phyloP scores from a whole-genome alignment of 2,113 vertebrate genomes.

The Hyaena hyaena region DNA sequence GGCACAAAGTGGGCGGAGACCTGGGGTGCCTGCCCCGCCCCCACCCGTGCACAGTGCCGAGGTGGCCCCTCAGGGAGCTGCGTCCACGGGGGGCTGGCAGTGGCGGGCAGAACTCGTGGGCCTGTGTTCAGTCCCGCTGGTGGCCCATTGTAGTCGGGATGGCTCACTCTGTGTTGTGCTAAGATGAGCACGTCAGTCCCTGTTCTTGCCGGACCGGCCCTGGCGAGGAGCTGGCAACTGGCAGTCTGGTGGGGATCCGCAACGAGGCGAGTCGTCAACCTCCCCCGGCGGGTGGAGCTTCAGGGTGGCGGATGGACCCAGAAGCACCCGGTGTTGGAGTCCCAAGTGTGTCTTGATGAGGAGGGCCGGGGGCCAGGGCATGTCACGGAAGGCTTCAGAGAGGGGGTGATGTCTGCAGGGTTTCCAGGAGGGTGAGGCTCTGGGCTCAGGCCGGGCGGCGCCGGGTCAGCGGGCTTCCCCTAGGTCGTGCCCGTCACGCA shows the following conservation, averaged over 20 bases:
- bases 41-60: neutral
- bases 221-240: neutral
- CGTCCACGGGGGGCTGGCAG: neutral
- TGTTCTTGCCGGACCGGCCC: neutral
- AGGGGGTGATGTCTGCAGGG: no score
- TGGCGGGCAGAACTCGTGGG: neutral
- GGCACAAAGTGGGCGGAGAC: neutral
- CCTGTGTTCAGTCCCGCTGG: neutral
- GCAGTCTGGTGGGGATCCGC: neutral
- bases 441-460: neutral
- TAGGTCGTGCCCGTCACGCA: neutral
- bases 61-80: neutral
- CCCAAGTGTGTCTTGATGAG: neutral
- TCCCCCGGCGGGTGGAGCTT: neutral
- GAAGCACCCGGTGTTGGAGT: rapidly evolving
- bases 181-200: neutral
- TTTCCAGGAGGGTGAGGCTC: neutral
- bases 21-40: neutral
- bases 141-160: rapidly evolving
- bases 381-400: neutral
- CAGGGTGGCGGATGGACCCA: neutral
- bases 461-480: neutral
- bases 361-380: neutral
- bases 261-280: neutral
- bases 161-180: neutral